Evolutionary conservation across 2,797 vertebrate species (phyloP), one percentile per base, ranked within the genome.

Genomic region (Xenentodon cancila): DNA sequence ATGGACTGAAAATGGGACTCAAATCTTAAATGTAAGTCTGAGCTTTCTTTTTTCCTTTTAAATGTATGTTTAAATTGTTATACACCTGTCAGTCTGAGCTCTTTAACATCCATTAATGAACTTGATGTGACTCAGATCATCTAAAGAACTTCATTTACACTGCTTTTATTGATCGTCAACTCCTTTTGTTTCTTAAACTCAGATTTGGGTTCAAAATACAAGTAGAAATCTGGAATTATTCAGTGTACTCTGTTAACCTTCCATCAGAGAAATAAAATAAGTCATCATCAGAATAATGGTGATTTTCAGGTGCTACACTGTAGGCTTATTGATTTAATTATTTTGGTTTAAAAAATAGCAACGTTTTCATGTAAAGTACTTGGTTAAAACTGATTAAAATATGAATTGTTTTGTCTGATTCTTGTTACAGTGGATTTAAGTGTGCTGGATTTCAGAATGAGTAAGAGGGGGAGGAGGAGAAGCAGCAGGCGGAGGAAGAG

Each of bases 381-480:
- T 13, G 17, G 5, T 44, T 45, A 40, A 18, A 1, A 21, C 45
- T 49, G 22, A 25, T 11, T 8, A 44, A 1, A 5, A 17, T 17
- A 13, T 43, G 7, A 6, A 3, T 20, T 0, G 0, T 49, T 62
- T 59, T 17, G 0, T 45, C 46, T 71, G 27, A 11, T 20, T 55
- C 67, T 11, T 46, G 5, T 25, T 63, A 1, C 79, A 85, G 78
- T 9, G 21, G 15, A 61, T 68, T 65, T 63, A 52, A 60, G 15
- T 7, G 55, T 5, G 8, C 11, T 18, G 13, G 46, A 62, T 56
- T 62, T 58, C 49, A 89, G 68, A 73, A 97, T 97, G 95, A 96
- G 92, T 72, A 95, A 89, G 67, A 94, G 88, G 63, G 95, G 95
- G 81, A 94, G 90, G 90, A 95, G 94, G 86, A 95, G 93, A 81